Evolutionary conservation across 1,140 invertebrate genomes (phyloP).

Genomic region (Bombus turneri): DNA sequence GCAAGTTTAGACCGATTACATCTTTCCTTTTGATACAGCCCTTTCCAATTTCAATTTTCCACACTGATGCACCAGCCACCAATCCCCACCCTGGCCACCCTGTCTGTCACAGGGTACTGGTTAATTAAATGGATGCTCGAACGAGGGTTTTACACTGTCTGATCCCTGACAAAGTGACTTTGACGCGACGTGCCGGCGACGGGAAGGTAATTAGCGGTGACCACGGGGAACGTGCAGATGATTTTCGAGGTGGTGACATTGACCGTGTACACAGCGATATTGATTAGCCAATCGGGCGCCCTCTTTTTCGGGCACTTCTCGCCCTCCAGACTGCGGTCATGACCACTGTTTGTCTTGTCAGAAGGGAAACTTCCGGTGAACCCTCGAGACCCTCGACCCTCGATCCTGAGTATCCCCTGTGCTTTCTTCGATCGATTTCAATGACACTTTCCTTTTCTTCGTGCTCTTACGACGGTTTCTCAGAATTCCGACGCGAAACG

Average conservation of each 20-base stretch:
- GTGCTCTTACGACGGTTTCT: no score
- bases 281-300: slow-evolving; percentile 20
- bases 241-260: slow-evolving; percentile 46
- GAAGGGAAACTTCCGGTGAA: slow-evolving; percentile 8
- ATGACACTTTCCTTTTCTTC: background rate
- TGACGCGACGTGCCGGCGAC: slow-evolving; percentile 44
- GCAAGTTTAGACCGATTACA: background rate
- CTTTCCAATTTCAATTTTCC: slow-evolving; percentile 34
- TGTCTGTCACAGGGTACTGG: background rate
- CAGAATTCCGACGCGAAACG: no score
- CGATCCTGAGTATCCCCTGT: background rate
- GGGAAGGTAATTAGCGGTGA: slow-evolving; percentile 61
- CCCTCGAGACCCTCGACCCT: slow-evolving; percentile 16
- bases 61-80: background rate
- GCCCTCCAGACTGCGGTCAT: background rate
- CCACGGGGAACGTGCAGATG: background rate
- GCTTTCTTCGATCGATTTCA: background rate
- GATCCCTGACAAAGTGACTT: slow-evolving; percentile 51
- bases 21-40: background rate
- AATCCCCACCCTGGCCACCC: background rate
- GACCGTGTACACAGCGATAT: slow-evolving; percentile 55
- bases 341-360: slow-evolving; percentile 20
- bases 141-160: slow-evolving; percentile 8
- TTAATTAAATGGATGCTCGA: slow-evolving; percentile 60
- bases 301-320: background rate